These are phyloP conservation scores for Scomber scombrus DNA, from an alignment of 2,113 vertebrate species.

Conservation along the genomic window DNA sequence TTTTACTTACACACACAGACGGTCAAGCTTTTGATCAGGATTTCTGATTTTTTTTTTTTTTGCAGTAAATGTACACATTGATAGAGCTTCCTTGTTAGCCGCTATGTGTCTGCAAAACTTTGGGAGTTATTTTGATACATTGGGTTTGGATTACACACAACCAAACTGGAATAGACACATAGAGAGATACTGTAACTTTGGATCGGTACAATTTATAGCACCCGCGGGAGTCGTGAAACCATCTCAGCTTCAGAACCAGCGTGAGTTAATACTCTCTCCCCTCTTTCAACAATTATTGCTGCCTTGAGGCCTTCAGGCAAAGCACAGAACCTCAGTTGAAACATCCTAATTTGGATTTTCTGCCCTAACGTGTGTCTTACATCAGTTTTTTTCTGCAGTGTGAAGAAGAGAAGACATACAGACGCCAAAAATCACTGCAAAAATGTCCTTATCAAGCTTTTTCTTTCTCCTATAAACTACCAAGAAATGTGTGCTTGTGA, in stretches of 20 bases:
- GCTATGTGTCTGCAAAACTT: background rate
- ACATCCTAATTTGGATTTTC: background rate
- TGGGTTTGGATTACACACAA: background rate
- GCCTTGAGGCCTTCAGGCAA: background rate
- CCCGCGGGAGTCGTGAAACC: background rate
- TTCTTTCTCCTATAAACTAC: too few species aligned
- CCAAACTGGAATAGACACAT: too few species aligned
- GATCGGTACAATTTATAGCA: too few species aligned
- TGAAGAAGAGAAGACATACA: background rate
- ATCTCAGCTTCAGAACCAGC: background rate
- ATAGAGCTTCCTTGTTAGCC: background rate
- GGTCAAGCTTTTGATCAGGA: slow-evolving; percentile 10
- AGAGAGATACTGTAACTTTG: background rate
- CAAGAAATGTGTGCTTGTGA: too few species aligned
- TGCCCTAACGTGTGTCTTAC: background rate
- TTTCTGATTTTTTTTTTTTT: slow-evolving; percentile 1
- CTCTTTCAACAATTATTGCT: background rate
- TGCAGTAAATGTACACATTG: background rate
- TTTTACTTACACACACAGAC: slow-evolving; percentile 9
- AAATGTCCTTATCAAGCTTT: background rate
- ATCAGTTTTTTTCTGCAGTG: background rate
- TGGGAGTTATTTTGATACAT: background rate
- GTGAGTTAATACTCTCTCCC: background rate
- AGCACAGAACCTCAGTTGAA: background rate
- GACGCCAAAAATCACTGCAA: background rate